A percentile compares a stretch with the other conserved stretches of the same genome.
Evolutionary conservation across 2,113 vertebrate genomes (phyloP).

Genomic region (Caranx ignobilis): DNA sequence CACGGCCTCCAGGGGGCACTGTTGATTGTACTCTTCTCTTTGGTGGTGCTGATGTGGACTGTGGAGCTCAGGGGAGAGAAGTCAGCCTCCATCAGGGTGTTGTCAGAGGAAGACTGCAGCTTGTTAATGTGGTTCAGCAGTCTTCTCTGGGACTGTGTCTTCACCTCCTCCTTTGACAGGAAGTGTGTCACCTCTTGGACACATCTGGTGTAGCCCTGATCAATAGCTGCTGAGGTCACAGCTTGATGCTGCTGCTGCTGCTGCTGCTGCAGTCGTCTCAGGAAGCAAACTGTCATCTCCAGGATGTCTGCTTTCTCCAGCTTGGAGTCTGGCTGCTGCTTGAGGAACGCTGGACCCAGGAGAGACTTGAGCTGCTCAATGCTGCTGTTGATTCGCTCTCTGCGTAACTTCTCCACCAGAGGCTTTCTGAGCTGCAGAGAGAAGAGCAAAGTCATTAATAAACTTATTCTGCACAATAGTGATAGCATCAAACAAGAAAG

Average conservation of each 20-base stretch:
- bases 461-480: neutral
- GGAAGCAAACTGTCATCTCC: constrained; percentile 73
- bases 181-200: constrained; percentile 74
- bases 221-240: constrained; percentile 38
- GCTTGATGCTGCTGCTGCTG: constrained; percentile 31
- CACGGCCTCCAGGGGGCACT: constrained; percentile 80
- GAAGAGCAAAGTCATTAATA: constrained; percentile 41
- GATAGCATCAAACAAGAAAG: neutral
- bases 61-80: constrained; percentile 49
- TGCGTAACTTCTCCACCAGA: constrained; percentile 78
- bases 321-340: constrained; percentile 76
- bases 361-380: constrained; percentile 78
- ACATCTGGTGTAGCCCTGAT: constrained; percentile 78
- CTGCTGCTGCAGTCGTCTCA: constrained; percentile 61
- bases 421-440: constrained; percentile 74
- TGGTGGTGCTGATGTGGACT: constrained; percentile 51
- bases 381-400: constrained; percentile 78
- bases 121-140: constrained; percentile 67
- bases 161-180: constrained; percentile 68
- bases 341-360: constrained; percentile 72
- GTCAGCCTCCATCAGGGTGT: constrained; percentile 51
- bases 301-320: constrained; percentile 81
- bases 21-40: constrained; percentile 61
- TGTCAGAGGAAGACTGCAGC: constrained; percentile 49
- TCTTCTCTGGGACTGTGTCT: constrained; percentile 58